Conservation (phyloP, 2,113 vertebrate genomes). For the Chauna torquata region DNA sequence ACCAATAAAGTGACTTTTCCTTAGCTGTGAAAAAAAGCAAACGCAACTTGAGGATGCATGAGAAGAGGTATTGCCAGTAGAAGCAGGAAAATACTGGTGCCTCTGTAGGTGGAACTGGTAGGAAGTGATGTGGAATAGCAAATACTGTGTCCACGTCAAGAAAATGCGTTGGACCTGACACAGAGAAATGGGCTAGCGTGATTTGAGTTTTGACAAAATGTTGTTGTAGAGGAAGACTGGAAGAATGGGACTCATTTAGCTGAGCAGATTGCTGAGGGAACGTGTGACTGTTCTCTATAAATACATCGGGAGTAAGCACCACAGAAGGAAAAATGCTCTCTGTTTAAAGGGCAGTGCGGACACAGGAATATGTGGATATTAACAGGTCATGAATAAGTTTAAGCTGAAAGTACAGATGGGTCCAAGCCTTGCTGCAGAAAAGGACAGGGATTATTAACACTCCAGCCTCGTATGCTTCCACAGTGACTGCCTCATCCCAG, state of each 20-base stretch:
- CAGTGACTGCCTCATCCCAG: accelerated
- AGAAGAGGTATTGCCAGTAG: neutral
- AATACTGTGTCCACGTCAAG: neutral
- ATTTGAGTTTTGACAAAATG: neutral
- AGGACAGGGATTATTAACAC: neutral
- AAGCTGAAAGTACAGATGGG: neutral
- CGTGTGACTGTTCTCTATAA: neutral
- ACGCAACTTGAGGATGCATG: neutral
- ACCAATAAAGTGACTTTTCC: neutral
- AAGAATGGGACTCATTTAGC: neutral
- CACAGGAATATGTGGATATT: neutral
- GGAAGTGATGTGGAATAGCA: neutral
- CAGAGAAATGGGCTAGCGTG: neutral
- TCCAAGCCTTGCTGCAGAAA: neutral
- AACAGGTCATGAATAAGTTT: neutral
- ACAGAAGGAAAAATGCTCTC: neutral
- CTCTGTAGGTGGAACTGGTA: neutral
- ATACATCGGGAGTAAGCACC: neutral
- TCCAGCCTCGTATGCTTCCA: neutral
- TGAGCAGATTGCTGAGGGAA: neutral
- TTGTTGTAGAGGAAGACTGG: neutral
- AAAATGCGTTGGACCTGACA: neutral
- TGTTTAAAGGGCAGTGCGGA: neutral
- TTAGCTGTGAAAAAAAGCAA: neutral
- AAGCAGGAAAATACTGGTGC: neutral